phyloP scores from a whole-genome alignment of 2,797 vertebrate species.

The Vespertilio murinus region DNA sequence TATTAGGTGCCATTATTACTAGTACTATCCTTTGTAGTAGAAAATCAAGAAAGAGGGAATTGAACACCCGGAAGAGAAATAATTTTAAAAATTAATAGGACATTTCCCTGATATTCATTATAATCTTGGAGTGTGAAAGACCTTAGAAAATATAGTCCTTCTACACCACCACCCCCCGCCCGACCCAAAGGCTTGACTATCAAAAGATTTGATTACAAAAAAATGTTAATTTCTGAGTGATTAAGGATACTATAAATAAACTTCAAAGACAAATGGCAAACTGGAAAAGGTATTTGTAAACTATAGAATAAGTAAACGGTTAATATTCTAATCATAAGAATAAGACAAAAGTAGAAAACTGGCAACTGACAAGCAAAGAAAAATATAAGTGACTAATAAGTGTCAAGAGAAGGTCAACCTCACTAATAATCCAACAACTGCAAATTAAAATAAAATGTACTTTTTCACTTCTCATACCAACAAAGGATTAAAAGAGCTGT shows the following conservation, averaged over 20 bases:
- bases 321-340: neutral
- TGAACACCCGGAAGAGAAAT: neutral
- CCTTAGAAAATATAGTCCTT: neutral
- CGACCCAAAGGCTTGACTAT: neutral
- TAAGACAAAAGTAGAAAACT: neutral
- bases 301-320: neutral
- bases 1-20: neutral
- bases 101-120: neutral
- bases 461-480: neutral
- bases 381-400: neutral
- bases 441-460: neutral
- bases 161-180: too few species aligned
- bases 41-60: neutral
- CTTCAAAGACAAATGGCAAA: slow-evolving; percentile 28
- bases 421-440: neutral
- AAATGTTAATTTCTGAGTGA: neutral
- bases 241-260: neutral
- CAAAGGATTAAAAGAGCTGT: neutral
- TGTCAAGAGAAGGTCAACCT: neutral
- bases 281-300: neutral
- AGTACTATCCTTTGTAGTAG: neutral
- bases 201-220: neutral
- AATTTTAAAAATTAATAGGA: slow-evolving; percentile 8
- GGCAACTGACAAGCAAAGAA: neutral
- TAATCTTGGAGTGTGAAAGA: neutral